A percentile compares a stretch with the other conserved stretches of the same genome.
These are phyloP conservation scores for Eupeodes luniger DNA, from an alignment of 2,888 invertebrate species.

Conservation along the genomic window DNA sequence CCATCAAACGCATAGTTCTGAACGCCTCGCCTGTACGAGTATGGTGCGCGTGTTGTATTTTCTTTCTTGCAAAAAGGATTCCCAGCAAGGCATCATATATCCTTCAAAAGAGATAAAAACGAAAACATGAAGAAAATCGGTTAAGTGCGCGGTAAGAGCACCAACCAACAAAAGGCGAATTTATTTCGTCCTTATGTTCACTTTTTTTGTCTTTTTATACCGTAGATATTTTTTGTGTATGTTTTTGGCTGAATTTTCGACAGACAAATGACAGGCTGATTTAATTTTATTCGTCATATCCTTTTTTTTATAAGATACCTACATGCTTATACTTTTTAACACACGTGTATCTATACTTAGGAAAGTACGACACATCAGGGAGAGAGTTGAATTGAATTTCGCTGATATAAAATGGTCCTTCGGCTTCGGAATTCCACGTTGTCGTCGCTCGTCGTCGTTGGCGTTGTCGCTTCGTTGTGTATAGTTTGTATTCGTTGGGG, in stretches of 20 bases:
- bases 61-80: conserved; percentile 53
- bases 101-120: conserved; percentile 48
- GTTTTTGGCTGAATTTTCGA: conserved; percentile 35
- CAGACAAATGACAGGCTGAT: conserved; percentile 75
- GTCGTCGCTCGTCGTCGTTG: no score
- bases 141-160: conserved; percentile 59
- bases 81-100: conserved; percentile 45
- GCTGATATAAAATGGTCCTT: conserved; percentile 40
- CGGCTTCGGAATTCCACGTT: conserved; percentile 4
- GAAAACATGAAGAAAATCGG: conserved; percentile 67
- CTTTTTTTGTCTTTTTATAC: conserved; percentile 22
- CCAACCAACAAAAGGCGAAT: conserved; percentile 73
- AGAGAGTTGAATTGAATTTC: conserved; percentile 61
- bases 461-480: background rate
- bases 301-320: conserved; percentile 47
- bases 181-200: conserved; percentile 61
- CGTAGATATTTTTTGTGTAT: background rate
- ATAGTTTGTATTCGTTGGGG: conserved; percentile 20
- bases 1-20: conserved; percentile 23
- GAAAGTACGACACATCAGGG: conserved; percentile 21
- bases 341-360: conserved; percentile 9
- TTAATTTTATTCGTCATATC: conserved; percentile 76
- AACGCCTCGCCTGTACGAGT: background rate
- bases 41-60: background rate
- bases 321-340: conserved; percentile 25